Base-by-base conservation (phyloP, 2,888 invertebrate genomes). In the Choristoneura rosaceana region DNA sequence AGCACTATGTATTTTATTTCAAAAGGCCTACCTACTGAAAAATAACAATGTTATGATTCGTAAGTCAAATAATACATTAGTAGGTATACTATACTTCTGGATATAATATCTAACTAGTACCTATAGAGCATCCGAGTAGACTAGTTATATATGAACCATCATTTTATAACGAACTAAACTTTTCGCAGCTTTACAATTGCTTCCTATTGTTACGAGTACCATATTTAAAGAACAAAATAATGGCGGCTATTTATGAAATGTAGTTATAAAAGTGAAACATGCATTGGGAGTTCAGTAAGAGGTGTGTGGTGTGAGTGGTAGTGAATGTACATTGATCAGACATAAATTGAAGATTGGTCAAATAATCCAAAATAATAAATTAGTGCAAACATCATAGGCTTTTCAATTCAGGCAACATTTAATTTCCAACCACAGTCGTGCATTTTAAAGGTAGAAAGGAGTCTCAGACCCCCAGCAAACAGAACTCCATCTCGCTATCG, bases 361-460 rank as follows among this genome's bases (percentile, higher is more conserved):
- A 76, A 78, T 75, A 70, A 75, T 79, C 75, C 65, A 62, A 77
- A 78, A 76, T 80, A 77, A 82, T 55, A 79, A 83, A 82, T 81
- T 82, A 81, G 90, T 91, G 91, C 90, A 89, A 84, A 90, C 84
- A 87, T 86, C 84, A 79, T 84, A 89, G 87, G 89, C 88, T 84
- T 80, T 68, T 73, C 17, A 69, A 63, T 58, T 82, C 89, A 90
- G 90, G 92, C 90, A 91, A 92, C 90, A 92, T 87, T 85, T 85
- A 91, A 84, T 83, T 84, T 88, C 85, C 86, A 87, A 85, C 82
- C 84, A 88, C 83, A 85, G 79, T 87, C 90, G 90, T 92, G 91
- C 91, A 90, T 78, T 76, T 77, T 71, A 76, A 78, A 78, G 77
- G 77, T 74, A 74, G 79, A 76, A 78, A 79, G 78, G 75, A 74